A percentile compares a stretch with the other conserved stretches of the same genome.
Conservation (phyloP, 2,888 invertebrate species). For the Nycteola revayana region DNA sequence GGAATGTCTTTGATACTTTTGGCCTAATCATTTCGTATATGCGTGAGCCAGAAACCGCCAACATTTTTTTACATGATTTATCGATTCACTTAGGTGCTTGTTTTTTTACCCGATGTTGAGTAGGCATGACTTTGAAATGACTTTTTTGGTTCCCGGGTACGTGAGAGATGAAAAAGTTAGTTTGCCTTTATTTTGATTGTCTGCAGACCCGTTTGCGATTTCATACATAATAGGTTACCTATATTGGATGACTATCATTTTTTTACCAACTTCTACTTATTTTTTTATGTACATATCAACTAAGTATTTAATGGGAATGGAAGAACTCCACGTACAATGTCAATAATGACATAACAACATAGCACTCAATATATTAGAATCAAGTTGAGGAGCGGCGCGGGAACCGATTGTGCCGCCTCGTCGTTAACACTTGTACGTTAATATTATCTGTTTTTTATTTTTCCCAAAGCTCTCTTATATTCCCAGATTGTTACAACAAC, state of each 20-base stretch:
- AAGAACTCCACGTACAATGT: slow-evolving; percentile 4
- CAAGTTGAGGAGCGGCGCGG: slow-evolving; percentile 24
- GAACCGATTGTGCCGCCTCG: slow-evolving; percentile 26
- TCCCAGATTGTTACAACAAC: background rate
- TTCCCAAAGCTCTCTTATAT: slow-evolving; percentile 4
- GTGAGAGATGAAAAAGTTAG: slow-evolving; percentile 13
- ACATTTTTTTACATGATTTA: slow-evolving; percentile 35
- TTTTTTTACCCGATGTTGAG: slow-evolving; percentile 23
- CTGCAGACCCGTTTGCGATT: slow-evolving; percentile 28
- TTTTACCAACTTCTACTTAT: no score
- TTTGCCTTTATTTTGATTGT: slow-evolving; percentile 31
- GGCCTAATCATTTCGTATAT: slow-evolving; percentile 42
- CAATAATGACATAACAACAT: slow-evolving; percentile 25
- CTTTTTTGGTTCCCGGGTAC: slow-evolving; percentile 12
- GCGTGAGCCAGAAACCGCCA: slow-evolving; percentile 27
- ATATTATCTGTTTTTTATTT: slow-evolving; percentile 28
- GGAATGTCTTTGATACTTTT: slow-evolving; percentile 53
- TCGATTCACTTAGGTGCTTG: slow-evolving; percentile 32
- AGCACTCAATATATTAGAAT: slow-evolving; percentile 22
- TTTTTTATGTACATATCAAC: background rate
- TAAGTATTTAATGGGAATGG: no score
- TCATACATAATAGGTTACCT: background rate
- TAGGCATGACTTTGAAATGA: slow-evolving; percentile 17
- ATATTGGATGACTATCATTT: no score
- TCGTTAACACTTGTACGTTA: slow-evolving; percentile 35